Base-by-base conservation (phyloP, 2,113 vertebrate species). In the Chaetura pelagica region DNA sequence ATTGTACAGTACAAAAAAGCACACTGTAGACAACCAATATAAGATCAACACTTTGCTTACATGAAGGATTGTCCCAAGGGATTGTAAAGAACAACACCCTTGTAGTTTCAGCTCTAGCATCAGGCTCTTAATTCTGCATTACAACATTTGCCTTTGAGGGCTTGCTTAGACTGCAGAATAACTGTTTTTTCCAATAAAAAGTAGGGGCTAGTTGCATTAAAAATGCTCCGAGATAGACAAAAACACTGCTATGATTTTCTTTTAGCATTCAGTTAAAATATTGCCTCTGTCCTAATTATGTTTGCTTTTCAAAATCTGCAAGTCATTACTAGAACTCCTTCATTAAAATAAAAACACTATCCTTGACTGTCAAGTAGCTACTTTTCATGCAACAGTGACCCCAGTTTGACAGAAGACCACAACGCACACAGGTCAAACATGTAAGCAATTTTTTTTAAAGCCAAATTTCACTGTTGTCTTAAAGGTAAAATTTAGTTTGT, bases 41-140 rank as follows among this genome's bases (percentile, higher is more conserved):
- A 97, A 98, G 97, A 98, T 97, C 98, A 97, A 98, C 97, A 98
- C 97, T 98, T 98, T 97, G 98, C 98, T 98, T 97, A 98, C 97
- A 96, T 84, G 98, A 97, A 99, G 97, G 99, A 99, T 99, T 99
- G 99, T 99, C 99, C 98, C 98, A 97, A 98, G 98, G 98, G 97
- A 64, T 90, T 95, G 97, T 87, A 10, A 42, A 93, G 77, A 89
- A 90, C 96, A 95, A 95, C 63, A 77, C 97, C 98, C 98, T 98
- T 97, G 97, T 97, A 96, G 96, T 98, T 97, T 98, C 97, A 95
- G 96, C 97, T 98, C 97, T 97, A 97, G 96, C 97, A 97, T 95
- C 96, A 98, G 97, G 96, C 96, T 98, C 97, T 95, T 95, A 96
- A 77, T 97, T 98, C 95, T 98, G 97, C 96, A 94, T 64, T 73